Evolutionary conservation across 2,797 vertebrate genomes (phyloP), one percentile per base, ranked within the genome.

Genomic region (Liparis tanakae): DNA sequence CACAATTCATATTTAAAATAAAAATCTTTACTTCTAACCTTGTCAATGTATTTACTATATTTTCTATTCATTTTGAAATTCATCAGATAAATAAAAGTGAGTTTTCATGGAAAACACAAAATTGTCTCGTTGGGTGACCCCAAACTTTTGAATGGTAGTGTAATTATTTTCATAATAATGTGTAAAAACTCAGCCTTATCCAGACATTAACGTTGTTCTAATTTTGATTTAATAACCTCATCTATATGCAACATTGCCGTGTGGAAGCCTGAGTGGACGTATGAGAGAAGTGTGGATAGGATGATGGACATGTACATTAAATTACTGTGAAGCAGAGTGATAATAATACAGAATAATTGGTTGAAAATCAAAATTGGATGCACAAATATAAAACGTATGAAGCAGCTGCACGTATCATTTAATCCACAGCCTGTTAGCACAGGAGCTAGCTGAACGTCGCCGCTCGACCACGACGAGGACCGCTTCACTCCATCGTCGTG

Each of bases 401-500:
- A 39, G 20, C 48, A 57, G 46, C 18, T 34, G 12, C 57, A 69
- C 63, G 15, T 3, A 20, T 1, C 51, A 50, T 70, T 67, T 71
- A 3, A 20, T 50, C 44, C 25, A 55, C 39, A 25, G 5, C 39
- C 41, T 34, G n/a, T 30, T 57, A 58, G 33, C 46, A 66, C n/a
- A 20, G 5, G 22, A 51, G 9, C 5, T 36, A n/a, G 5, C 18
- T 34, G 22, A 51, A 18, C 54, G 15, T 34, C 57, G 55, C 55
- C 15, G 5, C 30, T 65, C 63, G 54, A 10, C 65, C 33, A 37
- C 70, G 41, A 18, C 6, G 41, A 51, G n/a, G 34, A 84, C 34
- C 41, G 46, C 51, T 63, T 37, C 54, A 72, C 44, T 67, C 3
- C 7, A 77, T 60, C 70, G 70, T 50, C 1, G 14, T 53, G 43